Evolutionary conservation across 2,888 invertebrate genomes (phyloP), one percentile per base, ranked within the genome.

Genomic region (Meganola albula): DNA sequence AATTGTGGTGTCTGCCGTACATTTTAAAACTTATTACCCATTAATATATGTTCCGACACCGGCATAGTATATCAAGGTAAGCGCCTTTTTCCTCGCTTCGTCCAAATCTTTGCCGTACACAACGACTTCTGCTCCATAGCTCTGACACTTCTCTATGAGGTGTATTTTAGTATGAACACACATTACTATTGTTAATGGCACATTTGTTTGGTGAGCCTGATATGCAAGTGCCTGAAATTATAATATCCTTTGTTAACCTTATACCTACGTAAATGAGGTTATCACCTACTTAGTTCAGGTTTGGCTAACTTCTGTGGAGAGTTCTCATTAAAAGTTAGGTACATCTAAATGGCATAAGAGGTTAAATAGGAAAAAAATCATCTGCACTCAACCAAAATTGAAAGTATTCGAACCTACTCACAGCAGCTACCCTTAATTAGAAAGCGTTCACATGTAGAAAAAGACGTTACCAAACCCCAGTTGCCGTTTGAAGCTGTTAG

Each of bases 401-500:
- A 16, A 16, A 16, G 16, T 16, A 6, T 4, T 16, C 16, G 4
- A 16, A 16, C 6, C 16, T n/a, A n/a, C n/a, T n/a, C n/a, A n/a
- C n/a, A n/a, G n/a, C n/a, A 16, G 16, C 6, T 6, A 16, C 4
- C 4, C n/a, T 9, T 14, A 9, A 9, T 25, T 8, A 10, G 4
- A 14, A 9, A 6, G 10, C n/a, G 6, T 16, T 16, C 10, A 10
- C 8, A 14, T 14, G 11, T 18, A 10, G 1, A 27, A 16, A 13
- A 21, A 9, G 9, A 1, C 13, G 9, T 27, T 43, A 74, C 76
- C 68, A 93, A 88, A 0, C 96, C 97, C 80, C 97, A 97, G 71
- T 98, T 97, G 2, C 97, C 97, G 31, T 95, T 85, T 2, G 95
- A 96, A 0, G 97, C 96, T 3, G 96, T 94, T 32, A 94, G 92